Evolutionary conservation across 2,797 vertebrate genomes (phyloP).

Genomic region (Arctocebus calabarensis): DNA sequence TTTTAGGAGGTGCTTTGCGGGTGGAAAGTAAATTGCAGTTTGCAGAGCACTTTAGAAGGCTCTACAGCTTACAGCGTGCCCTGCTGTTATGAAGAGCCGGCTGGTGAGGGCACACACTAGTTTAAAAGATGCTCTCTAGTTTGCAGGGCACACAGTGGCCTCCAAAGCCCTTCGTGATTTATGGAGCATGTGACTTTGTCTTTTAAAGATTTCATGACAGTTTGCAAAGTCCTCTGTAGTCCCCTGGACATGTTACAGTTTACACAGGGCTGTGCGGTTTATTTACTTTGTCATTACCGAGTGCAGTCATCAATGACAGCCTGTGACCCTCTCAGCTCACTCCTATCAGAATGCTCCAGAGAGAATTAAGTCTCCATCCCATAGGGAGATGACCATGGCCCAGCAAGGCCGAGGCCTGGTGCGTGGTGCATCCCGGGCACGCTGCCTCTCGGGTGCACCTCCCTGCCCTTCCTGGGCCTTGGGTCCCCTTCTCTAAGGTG

Average conservation of each 20-base stretch:
- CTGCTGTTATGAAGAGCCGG: background rate
- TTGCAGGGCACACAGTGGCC: background rate
- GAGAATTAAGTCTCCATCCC: background rate
- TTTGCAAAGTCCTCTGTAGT: background rate
- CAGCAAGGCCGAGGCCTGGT: background rate
- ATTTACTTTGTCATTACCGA: background rate
- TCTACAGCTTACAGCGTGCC: background rate
- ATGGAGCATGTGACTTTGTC: background rate
- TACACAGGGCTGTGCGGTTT: background rate
- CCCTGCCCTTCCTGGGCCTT: background rate
- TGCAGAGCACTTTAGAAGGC: background rate
- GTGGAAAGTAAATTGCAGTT: no score
- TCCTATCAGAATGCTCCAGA: background rate
- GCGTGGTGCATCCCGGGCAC: background rate
- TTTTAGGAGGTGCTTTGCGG: background rate
- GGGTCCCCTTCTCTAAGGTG: background rate
- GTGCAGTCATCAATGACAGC: background rate
- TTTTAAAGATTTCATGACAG: background rate
- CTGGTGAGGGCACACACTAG: background rate
- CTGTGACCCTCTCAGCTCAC: background rate
- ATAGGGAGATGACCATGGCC: background rate
- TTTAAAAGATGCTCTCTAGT: background rate
- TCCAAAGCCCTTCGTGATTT: background rate
- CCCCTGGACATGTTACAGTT: background rate
- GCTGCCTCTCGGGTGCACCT: background rate